Conservation (phyloP, 1,140 invertebrate species). For the Panagrolaimus sp. region DNA sequence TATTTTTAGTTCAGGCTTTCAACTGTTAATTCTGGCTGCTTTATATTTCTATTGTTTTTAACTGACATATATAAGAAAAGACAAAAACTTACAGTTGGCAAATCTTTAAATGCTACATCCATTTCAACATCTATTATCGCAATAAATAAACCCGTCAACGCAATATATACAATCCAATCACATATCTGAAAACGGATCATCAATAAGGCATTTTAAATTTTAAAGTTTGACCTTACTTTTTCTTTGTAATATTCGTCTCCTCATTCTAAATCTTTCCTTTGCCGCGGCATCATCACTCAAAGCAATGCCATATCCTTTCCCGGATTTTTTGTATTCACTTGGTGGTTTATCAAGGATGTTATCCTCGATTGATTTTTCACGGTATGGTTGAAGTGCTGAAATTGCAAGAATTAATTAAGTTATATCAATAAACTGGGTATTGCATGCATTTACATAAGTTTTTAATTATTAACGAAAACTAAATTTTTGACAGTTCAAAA, state of each 20-base stretch:
- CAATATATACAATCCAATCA: constrained; percentile 38
- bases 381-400: not conserved
- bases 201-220: too few relatives aligned
- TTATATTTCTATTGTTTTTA: too few relatives aligned
- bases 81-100: constrained; percentile 5
- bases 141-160: constrained; percentile 35
- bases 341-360: not conserved
- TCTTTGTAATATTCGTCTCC: not conserved
- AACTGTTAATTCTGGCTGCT: too few relatives aligned
- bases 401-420: too few relatives aligned
- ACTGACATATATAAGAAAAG: constrained; percentile 24
- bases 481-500: too few relatives aligned
- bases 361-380: not conserved
- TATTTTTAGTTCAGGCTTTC: too few relatives aligned
- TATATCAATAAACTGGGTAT: too few relatives aligned
- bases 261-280: not conserved
- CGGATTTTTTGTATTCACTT: not conserved
- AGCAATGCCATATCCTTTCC: constrained; percentile 41
- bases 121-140: constrained; percentile 50
- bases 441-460: too few relatives aligned
- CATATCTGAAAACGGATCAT: constrained; percentile 39
- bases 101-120: constrained; percentile 10
- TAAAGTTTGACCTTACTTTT: constrained; percentile 9
- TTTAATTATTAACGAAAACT: too few relatives aligned
- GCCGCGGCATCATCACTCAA: constrained; percentile 12